Evolutionary conservation across 1,140 invertebrate species (phyloP).

Genomic region (Pseudomyrmex dendroicus): DNA sequence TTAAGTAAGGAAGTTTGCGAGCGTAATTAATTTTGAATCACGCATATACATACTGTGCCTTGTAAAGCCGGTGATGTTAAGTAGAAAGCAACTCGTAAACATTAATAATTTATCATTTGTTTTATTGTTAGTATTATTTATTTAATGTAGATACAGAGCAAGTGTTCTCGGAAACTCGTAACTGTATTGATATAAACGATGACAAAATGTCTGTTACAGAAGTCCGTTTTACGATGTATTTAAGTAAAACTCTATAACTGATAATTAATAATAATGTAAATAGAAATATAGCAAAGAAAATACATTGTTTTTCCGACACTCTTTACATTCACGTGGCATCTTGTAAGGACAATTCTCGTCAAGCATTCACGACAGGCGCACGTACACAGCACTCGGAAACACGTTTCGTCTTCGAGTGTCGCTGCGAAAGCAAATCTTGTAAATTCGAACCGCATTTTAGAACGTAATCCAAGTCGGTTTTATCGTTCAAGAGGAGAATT

Average conservation of each 20-base stretch:
- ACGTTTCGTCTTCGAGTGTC: slow-evolving; percentile 4
- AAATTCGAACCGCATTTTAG: slow-evolving; percentile 38
- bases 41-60: not conserved
- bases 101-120: not conserved
- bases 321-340: not conserved
- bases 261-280: not conserved
- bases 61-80: slow-evolving; percentile 10
- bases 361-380: slow-evolving; percentile 18
- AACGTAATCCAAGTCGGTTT: slow-evolving; percentile 36
- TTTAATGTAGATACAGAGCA: not conserved
- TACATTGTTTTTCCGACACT: not conserved
- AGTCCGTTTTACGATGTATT: not conserved
- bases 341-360: slow-evolving; percentile 15
- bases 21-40: slow-evolving; percentile 43
- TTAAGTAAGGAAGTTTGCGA: slow-evolving; percentile 38
- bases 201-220: not conserved
- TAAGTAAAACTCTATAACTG: slow-evolving; percentile 1
- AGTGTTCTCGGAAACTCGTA: not conserved
- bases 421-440: slow-evolving; percentile 29
- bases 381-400: not conserved
- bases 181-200: not conserved
- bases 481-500: slow-evolving; percentile 29
- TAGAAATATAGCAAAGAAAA: not conserved
- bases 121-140: slow-evolving; percentile 2
- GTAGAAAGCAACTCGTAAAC: not conserved